A percentile compares a stretch with the other conserved stretches of the same genome.
Conservation (phyloP, 2,888 invertebrate species). For the Belgica antarctica region DNA sequence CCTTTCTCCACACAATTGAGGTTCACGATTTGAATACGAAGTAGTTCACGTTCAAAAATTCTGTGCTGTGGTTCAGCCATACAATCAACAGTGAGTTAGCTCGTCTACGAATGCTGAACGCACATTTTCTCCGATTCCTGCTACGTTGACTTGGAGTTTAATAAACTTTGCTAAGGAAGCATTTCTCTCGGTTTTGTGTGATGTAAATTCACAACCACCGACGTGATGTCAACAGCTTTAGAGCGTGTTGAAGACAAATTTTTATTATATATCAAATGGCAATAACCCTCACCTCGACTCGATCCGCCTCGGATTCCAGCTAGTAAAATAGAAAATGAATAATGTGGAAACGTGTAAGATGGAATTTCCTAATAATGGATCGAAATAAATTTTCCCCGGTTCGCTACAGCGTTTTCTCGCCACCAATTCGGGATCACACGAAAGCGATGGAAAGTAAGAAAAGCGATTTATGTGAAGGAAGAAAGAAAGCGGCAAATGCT, state of each 20-base stretch:
- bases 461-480: too few relatives aligned
- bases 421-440: slow-evolving; percentile 4
- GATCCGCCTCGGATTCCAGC: too few relatives aligned
- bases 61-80: slow-evolving; percentile 6
- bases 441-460: too few relatives aligned
- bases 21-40: slow-evolving; percentile 41
- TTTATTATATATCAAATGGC: neutral
- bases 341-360: slow-evolving; percentile 25
- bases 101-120: neutral
- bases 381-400: slow-evolving; percentile 37
- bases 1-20: slow-evolving; percentile 36
- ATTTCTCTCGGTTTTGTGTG: too few relatives aligned
- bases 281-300: too few relatives aligned
- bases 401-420: neutral
- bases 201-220: neutral
- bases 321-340: slow-evolving; percentile 29
- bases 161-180: neutral
- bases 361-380: slow-evolving; percentile 28
- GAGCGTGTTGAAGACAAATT: slow-evolving; percentile 5
- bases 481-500: too few relatives aligned
- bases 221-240: slow-evolving; percentile 12
- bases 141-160: neutral
- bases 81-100: slow-evolving; percentile 30
- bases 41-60: slow-evolving; percentile 35
- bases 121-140: neutral